Conservation (phyloP, 2,797 vertebrate genomes). For the Carapus acus region DNA sequence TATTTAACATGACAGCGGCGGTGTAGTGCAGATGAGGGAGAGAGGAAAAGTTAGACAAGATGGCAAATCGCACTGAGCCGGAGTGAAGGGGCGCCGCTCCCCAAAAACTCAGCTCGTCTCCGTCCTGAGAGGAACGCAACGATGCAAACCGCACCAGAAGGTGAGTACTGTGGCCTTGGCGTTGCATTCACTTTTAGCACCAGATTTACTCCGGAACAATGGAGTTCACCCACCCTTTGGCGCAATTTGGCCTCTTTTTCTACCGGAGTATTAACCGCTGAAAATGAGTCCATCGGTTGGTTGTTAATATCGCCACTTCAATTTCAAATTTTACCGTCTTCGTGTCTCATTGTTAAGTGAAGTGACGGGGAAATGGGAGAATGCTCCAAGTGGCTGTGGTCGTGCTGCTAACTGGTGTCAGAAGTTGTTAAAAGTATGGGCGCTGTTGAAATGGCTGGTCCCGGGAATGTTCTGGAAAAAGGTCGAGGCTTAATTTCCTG, state of each 20-base stretch:
- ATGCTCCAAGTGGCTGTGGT: not conserved
- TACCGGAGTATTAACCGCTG: not conserved
- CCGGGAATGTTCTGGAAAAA: not conserved
- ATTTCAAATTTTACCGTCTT: no score
- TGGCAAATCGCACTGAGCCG: slow-evolving; percentile 68
- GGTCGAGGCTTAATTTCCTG: no score
- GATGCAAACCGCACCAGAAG: slow-evolving; percentile 56
- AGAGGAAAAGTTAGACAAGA: slow-evolving; percentile 73
- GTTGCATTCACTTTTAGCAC: slow-evolving; percentile 12
- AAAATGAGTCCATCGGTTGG: no score
- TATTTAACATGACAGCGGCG: slow-evolving; percentile 10
- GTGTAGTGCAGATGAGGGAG: slow-evolving; percentile 44
- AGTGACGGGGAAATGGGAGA: no score
- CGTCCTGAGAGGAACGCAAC: slow-evolving; percentile 39
- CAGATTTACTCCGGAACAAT: not conserved
- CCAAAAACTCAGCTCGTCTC: slow-evolving; percentile 42
- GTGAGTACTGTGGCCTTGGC: slow-evolving; percentile 46
- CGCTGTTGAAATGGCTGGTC: not conserved
- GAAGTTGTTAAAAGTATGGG: not conserved
- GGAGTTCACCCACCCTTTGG: slow-evolving; percentile 17
- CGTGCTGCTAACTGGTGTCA: slow-evolving; percentile 1
- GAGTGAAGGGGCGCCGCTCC: slow-evolving; percentile 71
- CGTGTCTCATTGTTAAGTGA: no score
- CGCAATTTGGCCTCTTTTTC: slow-evolving; percentile 6
- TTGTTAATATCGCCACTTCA: no score